Evolutionary conservation across 2,797 vertebrate genomes (phyloP).

Genomic region (Limnodromus scolopaceus): DNA sequence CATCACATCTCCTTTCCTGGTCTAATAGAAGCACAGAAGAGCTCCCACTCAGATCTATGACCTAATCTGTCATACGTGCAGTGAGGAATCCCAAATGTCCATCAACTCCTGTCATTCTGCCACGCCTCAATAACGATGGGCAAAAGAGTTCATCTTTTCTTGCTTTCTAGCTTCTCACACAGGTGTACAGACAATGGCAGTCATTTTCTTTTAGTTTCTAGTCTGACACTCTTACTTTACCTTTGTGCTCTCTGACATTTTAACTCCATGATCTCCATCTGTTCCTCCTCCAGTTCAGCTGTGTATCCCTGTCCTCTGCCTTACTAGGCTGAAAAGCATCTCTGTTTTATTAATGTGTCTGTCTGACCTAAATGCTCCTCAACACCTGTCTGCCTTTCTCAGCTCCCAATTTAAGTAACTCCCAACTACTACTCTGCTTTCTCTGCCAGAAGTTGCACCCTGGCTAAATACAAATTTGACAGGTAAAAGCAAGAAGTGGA

Average conservation of each 20-base stretch:
- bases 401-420: not conserved
- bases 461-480: not conserved
- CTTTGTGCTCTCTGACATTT: conserved; percentile 25
- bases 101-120: not conserved
- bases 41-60: not conserved
- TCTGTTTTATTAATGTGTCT: conserved; percentile 30
- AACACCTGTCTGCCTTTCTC: conserved; percentile 30
- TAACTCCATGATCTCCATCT: conserved; percentile 42
- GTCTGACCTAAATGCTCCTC: conserved; percentile 20
- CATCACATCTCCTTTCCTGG: not conserved
- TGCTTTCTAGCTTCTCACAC: not conserved
- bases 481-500: not conserved
- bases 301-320: not conserved
- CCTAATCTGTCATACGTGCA: not conserved
- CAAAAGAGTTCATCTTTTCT: not conserved
- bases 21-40: not conserved
- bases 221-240: conserved; percentile 7
- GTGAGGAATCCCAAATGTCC: not conserved
- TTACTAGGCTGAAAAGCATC: not conserved
- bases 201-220: conserved; percentile 1
- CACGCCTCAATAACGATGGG: not conserved
- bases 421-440: not conserved
- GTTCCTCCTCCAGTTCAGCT: not conserved
- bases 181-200: not conserved
- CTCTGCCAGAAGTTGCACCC: not conserved